These are phyloP conservation scores for Cliona cf. orientalis DNA, from an alignment of 37 sponge, comb jelly and placozoan genomes.

Conservation along the genomic window DNA sequence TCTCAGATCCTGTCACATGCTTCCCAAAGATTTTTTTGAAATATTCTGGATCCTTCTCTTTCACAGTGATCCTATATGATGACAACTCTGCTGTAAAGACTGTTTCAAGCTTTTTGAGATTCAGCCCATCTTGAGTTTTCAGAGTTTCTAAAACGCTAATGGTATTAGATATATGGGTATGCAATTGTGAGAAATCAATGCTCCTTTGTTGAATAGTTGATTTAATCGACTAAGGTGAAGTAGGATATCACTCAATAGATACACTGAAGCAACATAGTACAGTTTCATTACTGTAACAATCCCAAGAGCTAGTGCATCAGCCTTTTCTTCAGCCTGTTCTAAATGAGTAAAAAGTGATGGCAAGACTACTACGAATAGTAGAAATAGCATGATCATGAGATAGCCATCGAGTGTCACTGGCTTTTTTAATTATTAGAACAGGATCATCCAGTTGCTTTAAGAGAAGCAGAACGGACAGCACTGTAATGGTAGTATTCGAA, in stretches of 20 bases:
- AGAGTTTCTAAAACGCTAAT: too few species aligned
- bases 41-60: too few species aligned
- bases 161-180: conserved; percentile 1
- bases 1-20: too few species aligned
- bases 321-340: conserved; percentile 18
- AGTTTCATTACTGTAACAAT: conserved; percentile 4
- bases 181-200: not conserved
- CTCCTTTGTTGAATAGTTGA: conserved; percentile 8
- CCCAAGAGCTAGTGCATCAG: conserved; percentile 34
- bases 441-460: conserved; percentile 15
- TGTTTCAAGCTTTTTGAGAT: too few species aligned
- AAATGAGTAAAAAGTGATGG: conserved; percentile 27
- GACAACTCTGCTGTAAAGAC: too few species aligned
- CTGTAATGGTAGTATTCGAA: conserved; percentile 19
- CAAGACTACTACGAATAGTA: not conserved
- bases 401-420: conserved; percentile 30
- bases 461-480: not conserved
- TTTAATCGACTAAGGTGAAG: conserved; percentile 10
- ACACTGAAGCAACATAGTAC: conserved; percentile 36
- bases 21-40: too few species aligned
- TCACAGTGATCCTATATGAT: too few species aligned
- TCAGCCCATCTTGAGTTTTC: too few species aligned
- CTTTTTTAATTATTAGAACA: conserved; percentile 18
- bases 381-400: conserved; percentile 29
- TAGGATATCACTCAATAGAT: conserved; percentile 35